Base-by-base conservation (phyloP, 2,888 invertebrate genomes). In the Coelinius sp. region DNA sequence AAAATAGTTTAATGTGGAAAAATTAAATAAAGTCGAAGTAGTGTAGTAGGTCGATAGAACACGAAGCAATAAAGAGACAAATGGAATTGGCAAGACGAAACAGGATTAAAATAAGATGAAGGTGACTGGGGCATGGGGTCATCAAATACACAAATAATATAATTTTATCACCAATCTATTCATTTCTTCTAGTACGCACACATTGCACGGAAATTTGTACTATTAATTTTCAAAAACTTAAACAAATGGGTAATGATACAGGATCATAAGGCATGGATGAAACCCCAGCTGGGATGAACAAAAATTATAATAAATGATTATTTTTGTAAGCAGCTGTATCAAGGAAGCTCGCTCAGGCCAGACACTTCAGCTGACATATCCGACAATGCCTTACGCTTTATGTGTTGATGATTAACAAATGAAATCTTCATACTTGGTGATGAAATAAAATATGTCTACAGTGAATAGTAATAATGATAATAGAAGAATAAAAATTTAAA, bases 371-470 rank as follows among this genome's bases (percentile, higher is more conserved):
- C 84, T 82, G 81, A 87, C 86, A 87, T 86, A 87, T 86, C 87
- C 83, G 84, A 86, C 83, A 86, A 86, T 87, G 87, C 87, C 87
- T 87, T 87, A 87, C 81, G 87, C 87, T 87, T 87, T 83, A 80
- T 66, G 52, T 66, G 52, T 52, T 52, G 46, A 66, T 24, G 12
- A 63, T 41, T 12, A 63, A 14, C 41, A 41, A 14, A 24, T 24
- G 22, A 41, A 63, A 41, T n/a, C 46, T 5, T 24, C 24, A 63
- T 1, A 63, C 10, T 44, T 24, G n/a, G 25, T n/a, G 14, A n/a
- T 63, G 17, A 53, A 53, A n/a, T 63, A 35, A 53, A 53, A 49
- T 27, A 8, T 52, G 31, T 56, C 31, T 49, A 14, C 46, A 49
- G 46, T 31, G 25, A 56, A 56, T 27, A 56, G 10, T 17, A 56